Percentiles rank a stretch among this genome's conserved stretches.
Conservation (phyloP, 1,140 invertebrate genomes). For the Drosophila teissieri region DNA sequence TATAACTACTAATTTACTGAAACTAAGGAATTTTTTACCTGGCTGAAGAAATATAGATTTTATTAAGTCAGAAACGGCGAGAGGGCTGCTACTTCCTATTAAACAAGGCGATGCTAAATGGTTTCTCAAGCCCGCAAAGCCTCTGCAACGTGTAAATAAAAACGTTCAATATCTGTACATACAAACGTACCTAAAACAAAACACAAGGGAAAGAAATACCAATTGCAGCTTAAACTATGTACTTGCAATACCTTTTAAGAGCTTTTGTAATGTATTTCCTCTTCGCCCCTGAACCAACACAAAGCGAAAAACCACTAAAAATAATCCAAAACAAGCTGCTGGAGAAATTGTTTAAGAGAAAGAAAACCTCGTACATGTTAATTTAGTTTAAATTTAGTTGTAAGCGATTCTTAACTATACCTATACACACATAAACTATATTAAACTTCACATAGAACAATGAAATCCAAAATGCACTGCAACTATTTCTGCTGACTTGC, state of each 20-base stretch:
- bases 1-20: not conserved
- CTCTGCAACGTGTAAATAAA: slow-evolving; percentile 36
- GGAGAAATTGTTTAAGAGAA: slow-evolving; percentile 46
- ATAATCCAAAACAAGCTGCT: slow-evolving; percentile 32
- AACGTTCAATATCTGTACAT: slow-evolving; percentile 46
- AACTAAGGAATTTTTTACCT: slow-evolving; percentile 6
- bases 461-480: slow-evolving; percentile 56
- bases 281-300: slow-evolving; percentile 16
- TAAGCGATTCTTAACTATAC: slow-evolving; percentile 72
- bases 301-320: slow-evolving; percentile 32
- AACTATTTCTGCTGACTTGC: slow-evolving; percentile 76
- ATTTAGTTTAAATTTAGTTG: slow-evolving; percentile 70
- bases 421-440: slow-evolving; percentile 52
- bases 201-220: slow-evolving; percentile 31
- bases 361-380: slow-evolving; percentile 70
- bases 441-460: slow-evolving; percentile 59
- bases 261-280: slow-evolving; percentile 59
- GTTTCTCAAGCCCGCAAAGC: slow-evolving; percentile 32
- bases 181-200: slow-evolving; percentile 63
- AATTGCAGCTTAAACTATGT: slow-evolving; percentile 24
- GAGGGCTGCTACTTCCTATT: slow-evolving; percentile 39
- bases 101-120: slow-evolving; percentile 47
- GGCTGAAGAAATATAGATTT: not conserved
- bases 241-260: slow-evolving; percentile 23
- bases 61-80: slow-evolving; percentile 18